Evolutionary conservation across 2,113 vertebrate genomes (phyloP).

Genomic region (Cheilinus undulatus): DNA sequence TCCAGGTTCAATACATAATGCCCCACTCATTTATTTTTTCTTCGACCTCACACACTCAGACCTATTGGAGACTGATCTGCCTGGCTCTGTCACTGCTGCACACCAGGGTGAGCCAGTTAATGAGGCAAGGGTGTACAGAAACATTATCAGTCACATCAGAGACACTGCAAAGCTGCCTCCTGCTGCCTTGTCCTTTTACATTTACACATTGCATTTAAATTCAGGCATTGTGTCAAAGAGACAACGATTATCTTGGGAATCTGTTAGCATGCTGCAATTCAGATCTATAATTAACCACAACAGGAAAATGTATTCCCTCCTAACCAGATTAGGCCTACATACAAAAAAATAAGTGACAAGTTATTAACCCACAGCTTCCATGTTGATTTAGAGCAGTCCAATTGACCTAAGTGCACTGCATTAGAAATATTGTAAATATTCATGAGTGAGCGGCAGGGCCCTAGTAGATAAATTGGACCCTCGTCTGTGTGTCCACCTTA

Average conservation of each 20-base stretch:
- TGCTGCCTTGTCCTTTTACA: conserved; percentile 31
- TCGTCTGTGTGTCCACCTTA: conserved; percentile 51
- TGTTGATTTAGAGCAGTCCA: conserved; percentile 52
- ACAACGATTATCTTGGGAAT: conserved; percentile 3
- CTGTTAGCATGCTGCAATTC: conserved; percentile 10
- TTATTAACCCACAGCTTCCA: conserved; percentile 60
- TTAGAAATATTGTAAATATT: conserved; percentile 68
- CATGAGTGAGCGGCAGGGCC: conserved; percentile 50
- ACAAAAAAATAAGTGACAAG: conserved; percentile 33
- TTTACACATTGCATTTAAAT: conserved; percentile 36
- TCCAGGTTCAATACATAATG: conserved; percentile 52
- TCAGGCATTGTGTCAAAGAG: conserved; percentile 9
- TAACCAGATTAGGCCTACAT: conserved; percentile 42
- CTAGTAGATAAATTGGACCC: conserved; percentile 54
- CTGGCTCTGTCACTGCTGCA: conserved; percentile 32
- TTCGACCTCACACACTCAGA: conserved; percentile 22
- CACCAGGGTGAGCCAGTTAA: conserved; percentile 40
- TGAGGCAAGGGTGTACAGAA: conserved; percentile 23
- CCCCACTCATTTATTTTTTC: conserved; percentile 15
- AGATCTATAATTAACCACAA: conserved; percentile 17
- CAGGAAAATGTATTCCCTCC: conserved; percentile 13
- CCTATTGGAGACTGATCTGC: conserved; percentile 25
- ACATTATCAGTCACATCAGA: conserved; percentile 46
- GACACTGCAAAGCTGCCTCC: conserved; percentile 25
- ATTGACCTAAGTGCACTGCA: conserved; percentile 45